Evolutionary conservation across 2,888 invertebrate species (phyloP).

Genomic region (Eilema caniola): DNA sequence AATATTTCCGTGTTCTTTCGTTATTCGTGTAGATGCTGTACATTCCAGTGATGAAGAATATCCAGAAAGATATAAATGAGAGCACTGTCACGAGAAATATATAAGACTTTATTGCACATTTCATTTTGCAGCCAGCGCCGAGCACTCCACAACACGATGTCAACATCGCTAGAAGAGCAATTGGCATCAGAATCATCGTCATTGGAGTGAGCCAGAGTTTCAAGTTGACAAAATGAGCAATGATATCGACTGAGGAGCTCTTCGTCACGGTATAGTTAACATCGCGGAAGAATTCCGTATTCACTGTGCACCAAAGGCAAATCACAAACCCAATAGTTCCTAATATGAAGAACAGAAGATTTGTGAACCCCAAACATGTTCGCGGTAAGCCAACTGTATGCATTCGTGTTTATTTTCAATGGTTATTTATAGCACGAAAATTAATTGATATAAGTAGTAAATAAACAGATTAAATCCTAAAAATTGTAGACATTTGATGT

Average conservation of each 20-base stretch:
- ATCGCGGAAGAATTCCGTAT: conserved; percentile 75
- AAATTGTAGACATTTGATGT: conserved; percentile 30
- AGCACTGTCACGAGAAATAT: conserved; percentile 70
- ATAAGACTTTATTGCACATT: conserved; percentile 78
- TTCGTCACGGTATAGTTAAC: conserved; percentile 78
- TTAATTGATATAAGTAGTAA: conserved; percentile 19
- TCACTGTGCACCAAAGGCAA: conserved; percentile 76
- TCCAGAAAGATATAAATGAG: conserved; percentile 65
- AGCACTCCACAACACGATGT: conserved; percentile 79
- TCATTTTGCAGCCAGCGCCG: conserved; percentile 75
- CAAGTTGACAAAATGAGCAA: conserved; percentile 73
- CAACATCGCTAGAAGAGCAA: conserved; percentile 66
- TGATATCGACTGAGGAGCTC: conserved; percentile 62
- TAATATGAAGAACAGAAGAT: conserved; percentile 69
- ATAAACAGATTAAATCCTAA: conserved; percentile 36
- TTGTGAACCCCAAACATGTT: conserved; percentile 79
- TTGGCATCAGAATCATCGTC: conserved; percentile 68
- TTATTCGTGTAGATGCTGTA: conserved; percentile 75
- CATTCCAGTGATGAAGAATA: conserved; percentile 72
- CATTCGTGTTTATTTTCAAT: conserved; percentile 58
- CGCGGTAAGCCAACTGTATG: conserved; percentile 75
- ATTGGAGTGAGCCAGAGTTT: conserved; percentile 74
- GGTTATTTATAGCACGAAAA: not conserved
- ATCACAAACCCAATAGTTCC: conserved; percentile 64
- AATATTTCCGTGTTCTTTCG: conserved; percentile 57